Evolutionary conservation across 2,888 invertebrate species (phyloP), one percentile per base, ranked within the genome.

Genomic region (Meliscaeva auricollis): DNA sequence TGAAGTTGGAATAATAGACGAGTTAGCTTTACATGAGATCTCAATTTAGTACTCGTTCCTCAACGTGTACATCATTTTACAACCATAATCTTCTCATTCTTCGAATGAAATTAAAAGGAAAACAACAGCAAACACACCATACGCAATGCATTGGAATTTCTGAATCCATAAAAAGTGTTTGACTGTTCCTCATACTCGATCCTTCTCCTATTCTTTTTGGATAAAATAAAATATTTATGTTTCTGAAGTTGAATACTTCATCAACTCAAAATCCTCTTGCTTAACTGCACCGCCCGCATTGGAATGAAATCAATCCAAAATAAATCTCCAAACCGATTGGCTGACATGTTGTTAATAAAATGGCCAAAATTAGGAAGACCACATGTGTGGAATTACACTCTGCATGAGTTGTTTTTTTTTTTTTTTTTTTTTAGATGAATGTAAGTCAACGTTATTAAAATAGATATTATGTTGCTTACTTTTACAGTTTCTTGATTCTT

Each of bases 351-450:
- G 75, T 84, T 60, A 48, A 35, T 75, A 56, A 69, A 73, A 73
- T 85, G 48, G 48, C 73, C 73, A 81, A 85, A 81, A 72, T 73
- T 64, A 81, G 81, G 38, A 81, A 80, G 74, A 81, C 85, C 81
- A 81, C 85, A 76, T 80, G 41, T 44, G 26, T 22, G 22, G 69
- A 64, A 50, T 69, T 64, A n/a, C 9, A 64, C 70, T 68, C 8
- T n/a, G 22, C 20, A 26, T 32, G 26, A 26, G 35, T 72, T 76
- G 81, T 58, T 58, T 26, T 26, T 26, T 4, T 26, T 26, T 4
- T 72, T 76, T 76, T 58, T 58, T 26, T 26, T 26, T 4, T 26
- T 26, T 4, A 56, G 72, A 84, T 68, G 75, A 80, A 84, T 80
- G 84, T 84, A 84, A 84, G 84, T 84, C 70, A 84, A 64, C 60